These are phyloP conservation scores for Larimichthys crocea DNA, from an alignment of 2,113 vertebrate species.

Conservation along the genomic window DNA sequence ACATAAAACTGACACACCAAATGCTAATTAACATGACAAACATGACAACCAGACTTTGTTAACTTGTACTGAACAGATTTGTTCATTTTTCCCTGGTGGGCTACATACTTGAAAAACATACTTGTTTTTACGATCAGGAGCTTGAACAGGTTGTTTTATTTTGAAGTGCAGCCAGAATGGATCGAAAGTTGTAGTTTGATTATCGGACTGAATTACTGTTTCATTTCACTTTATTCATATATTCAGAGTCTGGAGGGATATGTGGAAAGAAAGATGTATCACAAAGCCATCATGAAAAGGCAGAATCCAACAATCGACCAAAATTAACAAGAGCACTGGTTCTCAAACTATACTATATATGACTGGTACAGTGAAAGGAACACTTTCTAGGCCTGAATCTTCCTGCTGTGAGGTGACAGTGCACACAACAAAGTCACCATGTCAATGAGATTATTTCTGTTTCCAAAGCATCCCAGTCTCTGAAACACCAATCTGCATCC, in stretches of 20 bases:
- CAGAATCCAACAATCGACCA: background rate
- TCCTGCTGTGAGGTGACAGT: background rate
- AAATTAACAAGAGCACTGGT: background rate
- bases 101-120: too few relatives aligned
- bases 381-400: background rate
- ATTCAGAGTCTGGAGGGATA: background rate
- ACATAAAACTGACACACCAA: too few relatives aligned
- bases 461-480: background rate
- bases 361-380: background rate
- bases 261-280: background rate
- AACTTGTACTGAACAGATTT: too few relatives aligned
- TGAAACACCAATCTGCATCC: background rate
- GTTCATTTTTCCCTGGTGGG: too few relatives aligned
- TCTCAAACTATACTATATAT: too few relatives aligned
- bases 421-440: conserved; percentile 1
- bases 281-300: background rate
- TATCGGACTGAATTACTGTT: background rate
- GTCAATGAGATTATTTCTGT: conserved; percentile 13
- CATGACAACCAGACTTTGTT: too few relatives aligned
- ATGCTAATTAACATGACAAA: too few relatives aligned
- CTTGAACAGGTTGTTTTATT: too few relatives aligned
- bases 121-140: too few relatives aligned
- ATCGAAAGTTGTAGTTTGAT: background rate
- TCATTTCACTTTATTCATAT: too few relatives aligned
- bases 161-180: too few relatives aligned